A percentile compares a stretch with the other conserved stretches of the same genome.
Evolutionary conservation across 2,113 vertebrate genomes (phyloP).

Genomic region (Poeciliopsis retropinna): DNA sequence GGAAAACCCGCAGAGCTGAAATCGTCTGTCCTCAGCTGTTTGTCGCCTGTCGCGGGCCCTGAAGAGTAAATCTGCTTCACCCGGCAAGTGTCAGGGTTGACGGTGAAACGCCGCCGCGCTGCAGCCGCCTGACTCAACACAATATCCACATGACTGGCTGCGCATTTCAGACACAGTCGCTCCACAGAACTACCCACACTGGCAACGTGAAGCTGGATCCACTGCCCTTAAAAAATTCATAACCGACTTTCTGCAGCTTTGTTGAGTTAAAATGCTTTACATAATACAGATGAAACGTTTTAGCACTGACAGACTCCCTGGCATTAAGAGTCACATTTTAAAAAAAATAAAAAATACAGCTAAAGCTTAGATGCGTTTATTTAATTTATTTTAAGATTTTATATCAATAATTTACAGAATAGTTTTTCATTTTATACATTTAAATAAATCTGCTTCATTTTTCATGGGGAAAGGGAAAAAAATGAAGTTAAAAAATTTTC

Average conservation of each 20-base stretch:
- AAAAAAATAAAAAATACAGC: neutral
- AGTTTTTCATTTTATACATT: no score
- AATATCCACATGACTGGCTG: slow-evolving; percentile 52
- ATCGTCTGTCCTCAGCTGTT: slow-evolving; percentile 48
- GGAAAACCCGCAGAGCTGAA: slow-evolving; percentile 1
- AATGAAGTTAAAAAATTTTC: no score
- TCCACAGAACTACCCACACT: slow-evolving; percentile 2
- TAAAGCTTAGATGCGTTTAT: neutral
- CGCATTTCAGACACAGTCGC: slow-evolving; percentile 35
- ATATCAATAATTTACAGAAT: neutral
- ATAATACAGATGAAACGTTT: neutral
- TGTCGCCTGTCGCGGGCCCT: slow-evolving; percentile 30
- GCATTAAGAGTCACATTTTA: no score
- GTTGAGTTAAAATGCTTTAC: neutral
- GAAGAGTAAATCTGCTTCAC: slow-evolving; percentile 44
- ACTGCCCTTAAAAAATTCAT: neutral
- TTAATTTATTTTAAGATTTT: neutral
- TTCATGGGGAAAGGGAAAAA: no score
- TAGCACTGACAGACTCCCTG: neutral
- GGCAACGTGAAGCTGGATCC: slow-evolving; percentile 18
- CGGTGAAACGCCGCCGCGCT: slow-evolving; percentile 47
- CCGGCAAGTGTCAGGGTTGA: slow-evolving; percentile 44
- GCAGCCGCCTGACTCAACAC: slow-evolving; percentile 62
- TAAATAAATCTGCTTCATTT: no score
- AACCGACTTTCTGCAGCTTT: neutral